Evolutionary conservation across 2,888 invertebrate species (phyloP), one percentile per base, ranked within the genome.

Genomic region (Orthosia gracilis): DNA sequence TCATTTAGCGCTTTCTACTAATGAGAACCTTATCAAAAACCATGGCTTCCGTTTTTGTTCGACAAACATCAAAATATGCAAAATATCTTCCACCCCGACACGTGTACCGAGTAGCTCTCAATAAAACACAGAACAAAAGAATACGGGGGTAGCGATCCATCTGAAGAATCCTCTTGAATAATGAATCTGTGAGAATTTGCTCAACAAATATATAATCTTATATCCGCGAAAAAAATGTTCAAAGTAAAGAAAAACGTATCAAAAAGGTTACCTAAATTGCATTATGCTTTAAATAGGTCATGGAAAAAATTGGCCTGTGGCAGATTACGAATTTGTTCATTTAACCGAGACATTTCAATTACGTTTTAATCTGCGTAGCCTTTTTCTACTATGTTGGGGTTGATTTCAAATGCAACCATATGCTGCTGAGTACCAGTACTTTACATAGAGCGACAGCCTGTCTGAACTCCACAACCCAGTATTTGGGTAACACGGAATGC

Each of bases 81-180:
- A 58, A 52, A 62, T n/a, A 31, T 4, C 13, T 64, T 2, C 4
- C n/a, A 5, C 12, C 50, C 31, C 59, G 7, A 71, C 58, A 67
- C n/a, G 13, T 70, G 83, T 64, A 78, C 65, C 69, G 64, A 23
- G 63, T 59, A 15, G 57, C 21, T 64, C 55, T 26, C 61, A 71
- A 79, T 76, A 65, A 75, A 73, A 71, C 45, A 65, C 40, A 66
- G 78, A 81, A 88, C 81, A 86, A 85, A 88, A 78, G 80, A 83
- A 88, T 85, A 85, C 57, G 64, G 73, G 78, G 75, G 55, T 72
- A 68, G 68, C 73, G 79, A 86, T 87, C 81, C 78, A 79, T 86
- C 83, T 67, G 54, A 74, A 61, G 78, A 82, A 83, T 83, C 80
- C 80, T 61, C 63, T 65, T 88, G 87, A 88, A 90, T 88, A 87